These are phyloP conservation scores for Dromas ardeola DNA, from an alignment of 2,113 vertebrate genomes.

Conservation along the genomic window DNA sequence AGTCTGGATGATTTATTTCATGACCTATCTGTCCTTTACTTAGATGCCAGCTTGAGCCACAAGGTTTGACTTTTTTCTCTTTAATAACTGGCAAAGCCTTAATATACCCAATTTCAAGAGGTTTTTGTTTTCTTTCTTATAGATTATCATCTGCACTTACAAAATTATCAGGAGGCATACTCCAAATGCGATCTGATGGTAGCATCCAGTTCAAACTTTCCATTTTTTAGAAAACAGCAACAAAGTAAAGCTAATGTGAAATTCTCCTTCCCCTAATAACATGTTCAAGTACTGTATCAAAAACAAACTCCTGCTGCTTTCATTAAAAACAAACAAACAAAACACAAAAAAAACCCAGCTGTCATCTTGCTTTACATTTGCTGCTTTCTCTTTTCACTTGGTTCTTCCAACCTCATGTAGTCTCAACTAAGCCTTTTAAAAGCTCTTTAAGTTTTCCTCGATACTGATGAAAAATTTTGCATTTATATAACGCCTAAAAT, in stretches of 20 bases:
- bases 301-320: background rate
- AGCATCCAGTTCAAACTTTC: background rate
- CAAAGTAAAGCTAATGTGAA: background rate
- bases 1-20: background rate
- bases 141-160: background rate
- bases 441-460: background rate
- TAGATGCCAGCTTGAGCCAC: background rate
- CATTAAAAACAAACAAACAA: background rate
- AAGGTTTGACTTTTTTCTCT: background rate
- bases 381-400: background rate
- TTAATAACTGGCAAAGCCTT: background rate
- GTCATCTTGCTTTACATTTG: background rate
- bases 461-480: background rate
- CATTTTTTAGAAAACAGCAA: background rate
- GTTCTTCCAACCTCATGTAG: background rate
- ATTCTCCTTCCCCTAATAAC: background rate
- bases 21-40: background rate
- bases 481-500: background rate
- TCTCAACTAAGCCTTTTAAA: background rate
- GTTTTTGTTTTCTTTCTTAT: background rate
- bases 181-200: background rate
- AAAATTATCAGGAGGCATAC: background rate
- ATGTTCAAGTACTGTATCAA: background rate
- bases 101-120: background rate
- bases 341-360: background rate